phyloP scores from a whole-genome alignment of 2,797 vertebrate genomes.

The Carapus acus region DNA sequence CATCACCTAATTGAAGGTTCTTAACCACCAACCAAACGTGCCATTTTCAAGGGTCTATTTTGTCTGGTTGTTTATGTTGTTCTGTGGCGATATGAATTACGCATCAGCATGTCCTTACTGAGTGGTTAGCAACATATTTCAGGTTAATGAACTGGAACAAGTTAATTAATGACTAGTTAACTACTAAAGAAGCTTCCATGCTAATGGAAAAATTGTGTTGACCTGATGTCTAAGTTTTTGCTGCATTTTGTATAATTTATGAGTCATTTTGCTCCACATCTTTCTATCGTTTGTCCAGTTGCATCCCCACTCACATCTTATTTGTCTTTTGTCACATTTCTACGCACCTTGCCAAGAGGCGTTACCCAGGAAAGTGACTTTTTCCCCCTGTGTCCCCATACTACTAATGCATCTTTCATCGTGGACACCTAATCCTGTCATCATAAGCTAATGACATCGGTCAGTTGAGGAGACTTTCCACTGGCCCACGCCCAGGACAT shows the following conservation, averaged over 20 bases:
- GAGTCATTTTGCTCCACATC: slow-evolving; percentile 22
- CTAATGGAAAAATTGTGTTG: slow-evolving; percentile 1
- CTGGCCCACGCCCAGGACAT: slow-evolving; percentile 42
- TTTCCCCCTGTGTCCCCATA: slow-evolving; percentile 25
- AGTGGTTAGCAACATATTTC: neutral
- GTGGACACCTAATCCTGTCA: slow-evolving; percentile 58
- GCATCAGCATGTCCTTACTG: neutral
- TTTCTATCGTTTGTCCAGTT: too few species aligned
- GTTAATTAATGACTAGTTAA: slow-evolving; percentile 2
- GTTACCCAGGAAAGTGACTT: slow-evolving; percentile 52
- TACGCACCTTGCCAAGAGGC: too few species aligned
- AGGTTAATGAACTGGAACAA: neutral
- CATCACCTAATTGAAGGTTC: neutral
- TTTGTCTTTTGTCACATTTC: too few species aligned
- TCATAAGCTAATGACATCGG: slow-evolving; percentile 58
- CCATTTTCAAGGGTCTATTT: neutral
- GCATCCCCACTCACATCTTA: too few species aligned
- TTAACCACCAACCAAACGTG: neutral
- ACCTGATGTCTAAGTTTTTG: slow-evolving; percentile 22
- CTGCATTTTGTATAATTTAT: slow-evolving; percentile 18
- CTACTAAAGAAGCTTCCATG: neutral
- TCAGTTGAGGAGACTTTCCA: slow-evolving; percentile 58
- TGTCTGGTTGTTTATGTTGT: neutral
- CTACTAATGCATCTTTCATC: slow-evolving; percentile 61
- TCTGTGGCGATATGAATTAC: neutral